These are phyloP conservation scores for Heliconius congener DNA, from an alignment of 1,140 invertebrate genomes.

Conservation along the genomic window DNA sequence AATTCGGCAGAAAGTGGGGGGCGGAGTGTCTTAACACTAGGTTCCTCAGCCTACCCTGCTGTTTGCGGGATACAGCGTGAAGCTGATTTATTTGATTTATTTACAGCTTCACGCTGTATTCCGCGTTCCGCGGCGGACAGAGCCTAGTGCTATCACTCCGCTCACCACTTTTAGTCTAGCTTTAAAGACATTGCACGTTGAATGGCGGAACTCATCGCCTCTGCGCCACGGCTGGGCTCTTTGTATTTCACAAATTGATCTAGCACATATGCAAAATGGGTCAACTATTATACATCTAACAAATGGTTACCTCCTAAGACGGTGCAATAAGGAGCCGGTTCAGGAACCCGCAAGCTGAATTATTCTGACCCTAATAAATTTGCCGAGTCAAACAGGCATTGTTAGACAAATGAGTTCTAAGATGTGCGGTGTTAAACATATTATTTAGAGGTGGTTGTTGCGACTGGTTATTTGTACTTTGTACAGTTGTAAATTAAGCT, in stretches of 20 bases:
- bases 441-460: slow-evolving; percentile 46
- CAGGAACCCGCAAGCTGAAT: slow-evolving; percentile 75
- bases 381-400: slow-evolving; percentile 75
- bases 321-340: slow-evolving; percentile 74
- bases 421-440: slow-evolving; percentile 57
- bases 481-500: slow-evolving; percentile 41
- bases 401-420: slow-evolving; percentile 77
- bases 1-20: too few relatives aligned
- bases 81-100: not conserved
- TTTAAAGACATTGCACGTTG: too few relatives aligned
- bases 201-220: too few relatives aligned
- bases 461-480: slow-evolving; percentile 51
- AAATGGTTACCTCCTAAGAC: slow-evolving; percentile 74
- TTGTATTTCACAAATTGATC: not conserved
- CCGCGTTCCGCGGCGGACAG: too few relatives aligned
- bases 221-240: too few relatives aligned
- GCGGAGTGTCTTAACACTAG: too few relatives aligned
- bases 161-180: too few relatives aligned
- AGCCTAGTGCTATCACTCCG: too few relatives aligned
- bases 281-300: slow-evolving; percentile 77
- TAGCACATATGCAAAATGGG: slow-evolving; percentile 69
- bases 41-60: too few relatives aligned
- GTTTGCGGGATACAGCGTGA: too few relatives aligned
- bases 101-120: too few relatives aligned
- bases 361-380: slow-evolving; percentile 81